Evolutionary conservation across 1,140 invertebrate genomes (phyloP), one percentile per base, ranked within the genome.

Genomic region (Triops cancriformis): DNA sequence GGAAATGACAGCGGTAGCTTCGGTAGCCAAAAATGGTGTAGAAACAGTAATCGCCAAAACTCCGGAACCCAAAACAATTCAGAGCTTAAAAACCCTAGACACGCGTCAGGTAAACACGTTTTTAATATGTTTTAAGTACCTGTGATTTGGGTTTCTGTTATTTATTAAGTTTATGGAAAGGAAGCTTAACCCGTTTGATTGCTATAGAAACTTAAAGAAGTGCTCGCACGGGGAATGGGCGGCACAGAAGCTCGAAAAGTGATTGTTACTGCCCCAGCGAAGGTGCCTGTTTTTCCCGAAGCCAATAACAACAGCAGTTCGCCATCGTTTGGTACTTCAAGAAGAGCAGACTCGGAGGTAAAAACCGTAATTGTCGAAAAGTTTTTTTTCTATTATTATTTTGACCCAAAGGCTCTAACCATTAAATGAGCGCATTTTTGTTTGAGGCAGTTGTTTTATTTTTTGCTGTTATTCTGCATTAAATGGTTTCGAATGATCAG

Each of bases 131-230:
- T n/a, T n/a, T n/a, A n/a, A n/a, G n/a, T n/a, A n/a, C n/a, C n/a
- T n/a, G n/a, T n/a, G n/a, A n/a, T 74, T 43, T 45, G 31, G 2
- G 2, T 7, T 37, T 37, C 7, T 37, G 7, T 37, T 37, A 37
- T 37, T 37, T 37, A 7, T 37, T 37, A n/a, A n/a, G 31, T 37
- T 7, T 37, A n/a, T 37, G 7, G 2, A 37, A 37, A 37, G 2
- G 7, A 4, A 4, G 31, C 7, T 37, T 37, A n/a, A n/a, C 7
- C 31, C 31, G 7, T 73, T 74, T 80, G 23, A 78, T 81, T 80
- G 76, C 77, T 83, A 26, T 76, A 88, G 87, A 85, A 85, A 82
- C 78, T 88, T 76, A 87, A 87, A 79, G 82, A 87, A 80, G 80
- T 80, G n/a, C 77, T 87, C 41, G 82, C 79, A 0, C 75, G 77